Evolutionary conservation across 2,888 invertebrate species (phyloP), one percentile per base, ranked within the genome.

Genomic region (Nomada hirtipes): DNA sequence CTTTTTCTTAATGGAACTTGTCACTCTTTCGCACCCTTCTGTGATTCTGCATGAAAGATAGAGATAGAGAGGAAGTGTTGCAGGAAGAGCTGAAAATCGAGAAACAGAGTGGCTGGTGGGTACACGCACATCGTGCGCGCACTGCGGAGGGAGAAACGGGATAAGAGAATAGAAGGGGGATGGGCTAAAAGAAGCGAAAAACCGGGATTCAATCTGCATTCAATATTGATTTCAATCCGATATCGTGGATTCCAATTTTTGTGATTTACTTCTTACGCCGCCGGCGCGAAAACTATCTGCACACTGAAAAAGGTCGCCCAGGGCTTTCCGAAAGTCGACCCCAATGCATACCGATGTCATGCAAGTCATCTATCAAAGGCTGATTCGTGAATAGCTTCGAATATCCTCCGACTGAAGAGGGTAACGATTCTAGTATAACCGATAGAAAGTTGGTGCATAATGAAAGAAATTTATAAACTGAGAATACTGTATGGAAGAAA

Each of bases 161-260:
- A 76, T 53, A 74, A 64, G 61, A 50, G 73, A 67, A 50, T 36
- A 29, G 36, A 69, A 9, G 71, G 42, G 36, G 63, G 72, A 18
- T 23, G 64, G 73, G 47, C 15, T 26, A 68, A 79, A 75, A 83
- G 73, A 61, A 80, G 53, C 71, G 75, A 85, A 80, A 85, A 63
- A 75, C 83, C 76, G 76, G 86, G 86, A 92, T 92, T 92, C 92
- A 91, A 92, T 92, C 91, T 92, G 90, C 91, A 92, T 91, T 92
- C 92, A 91, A 92, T 92, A 92, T 92, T 92, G 92, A 92, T 92
- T 92, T 84, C 92, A 91, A 92, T 92, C 89, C 89, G 92, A 92
- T 92, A 92, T 87, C 89, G 88, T 76, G 86, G 85, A 90, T 91
- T 91, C 90, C 91, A 90, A 91, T 92, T 91, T 91, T 89, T 88